phyloP scores from a whole-genome alignment of 2,113 vertebrate genomes.

The Thryonomys swinderianus region DNA sequence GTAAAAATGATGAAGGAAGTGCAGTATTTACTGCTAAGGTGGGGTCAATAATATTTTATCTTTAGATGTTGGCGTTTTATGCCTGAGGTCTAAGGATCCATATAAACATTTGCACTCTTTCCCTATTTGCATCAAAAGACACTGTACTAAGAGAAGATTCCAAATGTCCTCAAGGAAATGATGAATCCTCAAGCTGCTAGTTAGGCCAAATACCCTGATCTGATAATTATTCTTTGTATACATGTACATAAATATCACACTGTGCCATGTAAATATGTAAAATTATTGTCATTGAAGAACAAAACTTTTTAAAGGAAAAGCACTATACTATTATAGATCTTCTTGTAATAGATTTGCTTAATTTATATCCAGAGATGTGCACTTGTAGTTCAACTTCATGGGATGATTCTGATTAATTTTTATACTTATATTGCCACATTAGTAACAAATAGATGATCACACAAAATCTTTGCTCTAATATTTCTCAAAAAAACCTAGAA shows the following conservation, averaged over 20 bases:
- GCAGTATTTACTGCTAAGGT: neutral
- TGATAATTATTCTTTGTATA: neutral
- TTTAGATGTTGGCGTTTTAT: neutral
- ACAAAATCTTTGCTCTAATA: constrained; percentile 61
- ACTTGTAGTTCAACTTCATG: constrained; percentile 81
- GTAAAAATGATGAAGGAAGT: neutral
- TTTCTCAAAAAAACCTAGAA: too few species aligned
- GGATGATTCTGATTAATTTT: constrained; percentile 76
- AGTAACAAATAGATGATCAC: constrained; percentile 69
- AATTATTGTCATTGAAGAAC: neutral
- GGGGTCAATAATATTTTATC: neutral
- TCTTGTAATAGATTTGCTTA: neutral
- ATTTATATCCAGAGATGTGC: constrained; percentile 61
- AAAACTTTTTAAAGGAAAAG: neutral
- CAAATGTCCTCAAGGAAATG: neutral
- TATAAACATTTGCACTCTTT: constrained; percentile 42
- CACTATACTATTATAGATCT: neutral
- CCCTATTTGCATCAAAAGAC: neutral
- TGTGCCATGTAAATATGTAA: neutral
- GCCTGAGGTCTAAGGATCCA: neutral
- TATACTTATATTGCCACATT: constrained; percentile 75
- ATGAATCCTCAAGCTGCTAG: neutral
- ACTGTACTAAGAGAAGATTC: neutral
- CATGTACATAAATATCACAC: neutral
- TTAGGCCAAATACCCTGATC: too few species aligned